Evolutionary conservation across 2,797 vertebrate species (phyloP).

Genomic region (Rhynchotus rufescens): DNA sequence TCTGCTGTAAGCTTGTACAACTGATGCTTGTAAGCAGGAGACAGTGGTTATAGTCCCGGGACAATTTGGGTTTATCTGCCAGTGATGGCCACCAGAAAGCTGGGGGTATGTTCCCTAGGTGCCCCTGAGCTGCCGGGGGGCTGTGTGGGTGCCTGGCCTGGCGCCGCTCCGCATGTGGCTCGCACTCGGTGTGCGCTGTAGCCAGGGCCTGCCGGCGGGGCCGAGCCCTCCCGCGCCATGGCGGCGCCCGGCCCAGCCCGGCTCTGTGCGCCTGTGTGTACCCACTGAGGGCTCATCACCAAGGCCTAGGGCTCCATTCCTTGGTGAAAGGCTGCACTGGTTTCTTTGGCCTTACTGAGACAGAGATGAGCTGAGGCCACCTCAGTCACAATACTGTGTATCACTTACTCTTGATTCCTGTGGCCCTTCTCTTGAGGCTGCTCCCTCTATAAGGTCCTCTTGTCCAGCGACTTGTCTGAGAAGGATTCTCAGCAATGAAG

Average conservation of each 20-base stretch:
- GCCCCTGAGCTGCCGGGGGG: neutral
- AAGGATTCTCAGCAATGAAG: neutral
- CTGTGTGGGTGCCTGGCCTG: neutral
- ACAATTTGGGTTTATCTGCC: neutral
- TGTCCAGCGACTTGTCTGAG: neutral
- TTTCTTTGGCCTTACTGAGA: neutral
- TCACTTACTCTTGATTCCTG: neutral
- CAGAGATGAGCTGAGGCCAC: neutral
- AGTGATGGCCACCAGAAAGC: accelerated
- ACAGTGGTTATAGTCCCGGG: neutral
- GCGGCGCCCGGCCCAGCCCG: no score
- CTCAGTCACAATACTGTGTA: neutral
- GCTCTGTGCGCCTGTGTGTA: neutral
- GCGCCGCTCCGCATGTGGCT: accelerated
- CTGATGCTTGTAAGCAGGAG: accelerated
- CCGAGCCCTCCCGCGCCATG: no score
- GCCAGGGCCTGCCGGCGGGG: no score
- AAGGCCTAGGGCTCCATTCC: neutral
- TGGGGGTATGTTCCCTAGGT: accelerated
- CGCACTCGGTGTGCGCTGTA: neutral
- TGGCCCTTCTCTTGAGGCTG: neutral
- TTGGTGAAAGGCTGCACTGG: neutral
- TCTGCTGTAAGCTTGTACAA: neutral
- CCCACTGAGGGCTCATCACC: neutral
- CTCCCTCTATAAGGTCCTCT: neutral